Percentiles rank a stretch among this genome's conserved stretches.
Evolutionary conservation across 1,140 invertebrate genomes (phyloP).

Genomic region (Telenomus remus): DNA sequence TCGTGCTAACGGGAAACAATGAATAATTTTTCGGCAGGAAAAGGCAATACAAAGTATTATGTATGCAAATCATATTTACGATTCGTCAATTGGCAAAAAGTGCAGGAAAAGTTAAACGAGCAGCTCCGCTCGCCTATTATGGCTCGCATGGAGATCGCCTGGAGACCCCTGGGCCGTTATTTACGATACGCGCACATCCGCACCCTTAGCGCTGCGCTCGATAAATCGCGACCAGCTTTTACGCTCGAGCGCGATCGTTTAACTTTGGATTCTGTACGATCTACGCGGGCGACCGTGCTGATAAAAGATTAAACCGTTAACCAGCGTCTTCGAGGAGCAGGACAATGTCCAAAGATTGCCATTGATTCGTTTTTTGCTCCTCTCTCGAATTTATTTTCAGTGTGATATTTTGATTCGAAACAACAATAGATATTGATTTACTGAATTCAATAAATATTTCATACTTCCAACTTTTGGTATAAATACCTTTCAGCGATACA

Average conservation of each 20-base stretch:
- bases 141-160: conserved; percentile 33
- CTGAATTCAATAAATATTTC: too few relatives aligned
- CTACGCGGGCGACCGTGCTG: conserved; percentile 28
- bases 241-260: conserved; percentile 47
- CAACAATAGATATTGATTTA: conserved; percentile 8
- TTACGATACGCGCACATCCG: conserved; percentile 54
- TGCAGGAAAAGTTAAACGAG: conserved; percentile 8
- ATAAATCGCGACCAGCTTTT: conserved; percentile 52
- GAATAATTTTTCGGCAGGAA: not conserved
- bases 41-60: conserved; percentile 6
- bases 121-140: conserved; percentile 24
- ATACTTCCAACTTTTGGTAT: too few relatives aligned
- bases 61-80: conserved; percentile 34
- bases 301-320: conserved; percentile 57
- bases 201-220: conserved; percentile 48
- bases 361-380: conserved; percentile 1
- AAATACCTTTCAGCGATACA: too few relatives aligned
- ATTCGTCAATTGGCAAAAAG: conserved; percentile 18
- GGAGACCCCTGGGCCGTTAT: conserved; percentile 47
- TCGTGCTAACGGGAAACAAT: too few relatives aligned
- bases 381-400: conserved; percentile 2
- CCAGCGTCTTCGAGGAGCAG: conserved; percentile 13
- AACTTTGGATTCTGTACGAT: conserved; percentile 41
- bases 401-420: conserved; percentile 10
- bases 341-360: conserved; percentile 18